Evolutionary conservation across 2,797 vertebrate species (phyloP), one percentile per base, ranked within the genome.

Genomic region (Vespertilio murinus): DNA sequence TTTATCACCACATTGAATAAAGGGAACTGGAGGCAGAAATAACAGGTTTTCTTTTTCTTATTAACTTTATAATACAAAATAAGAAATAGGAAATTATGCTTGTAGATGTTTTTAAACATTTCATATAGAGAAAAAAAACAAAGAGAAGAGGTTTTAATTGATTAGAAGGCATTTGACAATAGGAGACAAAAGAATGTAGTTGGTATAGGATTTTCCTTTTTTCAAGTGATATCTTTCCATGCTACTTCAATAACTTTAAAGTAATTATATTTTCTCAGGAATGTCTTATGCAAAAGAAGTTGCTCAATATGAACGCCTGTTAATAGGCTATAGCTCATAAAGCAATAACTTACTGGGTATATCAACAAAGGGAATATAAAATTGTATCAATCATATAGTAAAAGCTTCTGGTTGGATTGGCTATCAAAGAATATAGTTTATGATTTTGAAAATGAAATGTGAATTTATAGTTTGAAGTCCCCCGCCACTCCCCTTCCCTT

Each of bases 401-500:
- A 91, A 91, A 77, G 28, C 64, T 94, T 94, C 56, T 92, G 78
- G 14, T 92, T 89, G 3, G 45, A 84, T 78, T 73, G 23, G 7
- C 47, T 89, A 90, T 54, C 22, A 54, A 54, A 97, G 40, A 91
- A 92, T 5, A 64, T 85, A 83, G 74, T 87, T 95, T 81, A 82
- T 74, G 56, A 28, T 20, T 85, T 92, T 92, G 35, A 87, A 95
- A 95, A 90, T 94, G 54, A 47, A 95, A 96, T 88, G 74, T n/a
- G 12, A 94, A 92, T 94, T 96, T 94, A 96, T 49, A 91, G 77
- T 73, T 86, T 84, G 49, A 95, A 92, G 75, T 91, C 54, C 61
- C 12, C 28, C 56, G n/a, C n/a, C n/a, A n/a, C n/a, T n/a, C n/a
- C n/a, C n/a, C n/a, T n/a, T n/a, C 12, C 28, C 56, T 25, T 11